Evolutionary conservation across 2,797 vertebrate genomes (phyloP).

Genomic region (Lagocephalus sceleratus): DNA sequence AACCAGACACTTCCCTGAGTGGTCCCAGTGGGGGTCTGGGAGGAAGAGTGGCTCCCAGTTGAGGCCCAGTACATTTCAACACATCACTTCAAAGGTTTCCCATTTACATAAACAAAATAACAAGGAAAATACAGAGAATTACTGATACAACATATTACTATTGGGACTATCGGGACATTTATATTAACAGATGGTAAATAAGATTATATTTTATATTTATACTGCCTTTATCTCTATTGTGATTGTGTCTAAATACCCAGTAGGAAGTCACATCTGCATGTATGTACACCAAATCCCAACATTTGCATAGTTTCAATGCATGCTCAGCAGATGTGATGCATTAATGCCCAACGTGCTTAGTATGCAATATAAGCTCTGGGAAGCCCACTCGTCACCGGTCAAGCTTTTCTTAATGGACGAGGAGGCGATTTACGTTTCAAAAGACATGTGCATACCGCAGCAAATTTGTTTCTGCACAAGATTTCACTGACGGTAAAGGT

Average conservation of each 20-base stretch:
- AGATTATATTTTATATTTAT: not conserved
- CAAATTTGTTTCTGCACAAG: constrained; percentile 27
- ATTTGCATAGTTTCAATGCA: constrained; percentile 41
- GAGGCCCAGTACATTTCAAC: constrained; percentile 26
- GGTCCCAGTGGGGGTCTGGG: constrained; percentile 56
- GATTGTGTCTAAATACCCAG: constrained; percentile 31
- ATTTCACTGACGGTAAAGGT: constrained; percentile 42
- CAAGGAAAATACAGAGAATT: constrained; percentile 1
- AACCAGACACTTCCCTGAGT: constrained; percentile 80
- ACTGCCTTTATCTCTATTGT: constrained; percentile 13
- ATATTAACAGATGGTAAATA: no score
- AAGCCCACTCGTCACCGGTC: constrained; percentile 51
- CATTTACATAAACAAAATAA: constrained; percentile 18
- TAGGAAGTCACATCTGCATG: no score
- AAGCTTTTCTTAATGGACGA: constrained; percentile 54
- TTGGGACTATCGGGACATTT: no score
- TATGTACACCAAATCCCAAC: constrained; percentile 33
- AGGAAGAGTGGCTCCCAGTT: constrained; percentile 45
- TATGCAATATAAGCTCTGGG: constrained; percentile 56
- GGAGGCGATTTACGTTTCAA: constrained; percentile 64
- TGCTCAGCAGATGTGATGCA: constrained; percentile 62
- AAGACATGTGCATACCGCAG: constrained; percentile 25
- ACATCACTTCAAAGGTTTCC: constrained; percentile 7
- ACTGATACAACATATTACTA: no score
- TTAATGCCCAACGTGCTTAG: constrained; percentile 63